phyloP scores from a whole-genome alignment of 2,113 vertebrate species.

The Vimba vimba region DNA sequence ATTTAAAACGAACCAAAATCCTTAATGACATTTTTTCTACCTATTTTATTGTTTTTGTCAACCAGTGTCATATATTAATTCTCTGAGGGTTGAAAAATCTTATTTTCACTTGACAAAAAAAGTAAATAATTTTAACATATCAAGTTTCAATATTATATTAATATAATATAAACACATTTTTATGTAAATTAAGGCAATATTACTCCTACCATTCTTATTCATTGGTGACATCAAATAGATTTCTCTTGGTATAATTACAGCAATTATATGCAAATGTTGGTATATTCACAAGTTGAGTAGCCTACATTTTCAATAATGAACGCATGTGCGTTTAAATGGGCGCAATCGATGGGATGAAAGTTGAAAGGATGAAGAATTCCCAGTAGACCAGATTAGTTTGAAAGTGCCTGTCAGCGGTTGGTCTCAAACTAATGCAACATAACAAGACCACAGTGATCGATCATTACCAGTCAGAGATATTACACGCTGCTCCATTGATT shows the following conservation, averaged over 20 bases:
- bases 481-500: slow-evolving; percentile 36
- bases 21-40: neutral
- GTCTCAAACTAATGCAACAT: slow-evolving; percentile 42
- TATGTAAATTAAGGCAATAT: neutral
- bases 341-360: slow-evolving; percentile 31
- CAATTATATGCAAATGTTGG: neutral
- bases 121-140: neutral
- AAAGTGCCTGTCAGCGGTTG: slow-evolving; percentile 24
- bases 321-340: neutral
- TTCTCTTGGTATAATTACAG: neutral
- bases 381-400: slow-evolving; percentile 31
- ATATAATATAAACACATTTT: neutral
- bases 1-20: neutral
- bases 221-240: neutral
- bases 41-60: neutral
- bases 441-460: slow-evolving; percentile 30
- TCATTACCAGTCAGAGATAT: slow-evolving; percentile 39
- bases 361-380: slow-evolving; percentile 31
- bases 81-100: neutral
- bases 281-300: neutral
- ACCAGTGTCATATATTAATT: neutral
- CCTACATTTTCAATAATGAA: slow-evolving; percentile 8
- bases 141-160: neutral
- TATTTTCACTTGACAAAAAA: neutral
- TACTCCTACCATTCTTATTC: neutral